Conservation (phyloP, 1,140 invertebrate genomes). For the Meloidogyne hapla region DNA sequence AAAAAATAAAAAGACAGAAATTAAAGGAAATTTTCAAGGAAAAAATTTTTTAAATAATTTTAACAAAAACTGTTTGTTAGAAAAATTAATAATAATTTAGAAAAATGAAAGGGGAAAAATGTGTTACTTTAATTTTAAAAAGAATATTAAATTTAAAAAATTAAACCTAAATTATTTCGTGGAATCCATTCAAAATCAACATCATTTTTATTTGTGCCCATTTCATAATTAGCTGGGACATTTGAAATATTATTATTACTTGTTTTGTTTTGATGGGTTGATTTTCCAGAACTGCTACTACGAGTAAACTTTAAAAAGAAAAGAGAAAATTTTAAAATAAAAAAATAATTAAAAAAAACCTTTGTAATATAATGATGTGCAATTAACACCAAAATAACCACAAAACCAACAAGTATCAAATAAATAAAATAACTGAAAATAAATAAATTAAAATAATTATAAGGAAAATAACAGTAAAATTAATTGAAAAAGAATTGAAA, state of each 20-base stretch:
- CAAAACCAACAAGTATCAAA: conserved; percentile 83
- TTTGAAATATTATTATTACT: neutral
- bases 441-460: neutral
- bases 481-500: too few species aligned
- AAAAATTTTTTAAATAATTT: too few species aligned
- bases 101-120: too few species aligned
- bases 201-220: conserved; percentile 74
- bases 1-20: neutral
- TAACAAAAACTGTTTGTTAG: too few species aligned
- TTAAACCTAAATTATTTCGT: conserved; percentile 75
- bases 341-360: conserved; percentile 71
- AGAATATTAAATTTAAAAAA: neutral
- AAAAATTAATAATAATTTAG: too few species aligned
- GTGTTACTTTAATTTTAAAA: too few species aligned
- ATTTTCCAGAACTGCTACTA: conserved; percentile 1
- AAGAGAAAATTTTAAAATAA: conserved; percentile 12
- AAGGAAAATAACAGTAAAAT: too few species aligned
- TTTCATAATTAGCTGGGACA: conserved; percentile 71
- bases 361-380: conserved; percentile 79
- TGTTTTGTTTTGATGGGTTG: neutral
- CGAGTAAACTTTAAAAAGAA: conserved; percentile 13
- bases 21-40: neutral
- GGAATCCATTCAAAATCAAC: conserved; percentile 97
- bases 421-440: conserved; percentile 79
- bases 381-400: conserved; percentile 80